Conservation (phyloP, 2,113 vertebrate species). For the Electrona antarctica region DNA sequence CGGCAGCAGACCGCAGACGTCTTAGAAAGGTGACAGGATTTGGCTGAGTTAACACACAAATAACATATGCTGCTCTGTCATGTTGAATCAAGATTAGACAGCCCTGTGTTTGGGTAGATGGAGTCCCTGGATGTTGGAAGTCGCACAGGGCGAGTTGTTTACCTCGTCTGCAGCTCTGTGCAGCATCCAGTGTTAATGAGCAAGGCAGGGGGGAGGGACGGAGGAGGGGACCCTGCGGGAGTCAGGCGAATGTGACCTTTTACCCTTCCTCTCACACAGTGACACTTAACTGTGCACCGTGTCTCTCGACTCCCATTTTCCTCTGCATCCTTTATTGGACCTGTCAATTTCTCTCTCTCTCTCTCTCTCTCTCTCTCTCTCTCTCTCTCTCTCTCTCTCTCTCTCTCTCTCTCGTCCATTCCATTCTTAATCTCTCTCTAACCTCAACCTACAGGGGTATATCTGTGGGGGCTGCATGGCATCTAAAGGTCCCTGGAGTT, state of each 20-base stretch:
- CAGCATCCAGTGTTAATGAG: slow-evolving; percentile 54
- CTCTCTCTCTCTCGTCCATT: not conserved
- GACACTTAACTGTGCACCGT: too few relatives aligned
- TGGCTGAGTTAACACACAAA: slow-evolving; percentile 52
- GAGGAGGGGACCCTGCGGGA: slow-evolving; percentile 15
- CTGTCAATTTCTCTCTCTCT: not conserved
- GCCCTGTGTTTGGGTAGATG: slow-evolving; percentile 22
- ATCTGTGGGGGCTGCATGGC: not conserved
- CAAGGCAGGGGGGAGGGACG: not conserved
- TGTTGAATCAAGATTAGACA: slow-evolving; percentile 18
- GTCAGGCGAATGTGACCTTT: slow-evolving; percentile 54
- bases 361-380: not conserved
- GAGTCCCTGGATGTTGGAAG: slow-evolving; percentile 1
- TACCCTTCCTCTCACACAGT: too few relatives aligned
- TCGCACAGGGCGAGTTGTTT: slow-evolving; percentile 38
- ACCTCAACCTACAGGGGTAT: slow-evolving; percentile 16
- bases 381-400: too few relatives aligned
- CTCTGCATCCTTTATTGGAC: slow-evolving; percentile 19
- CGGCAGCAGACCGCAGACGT: slow-evolving; percentile 9
- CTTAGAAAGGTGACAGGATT: slow-evolving; percentile 28
- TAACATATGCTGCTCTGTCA: slow-evolving; percentile 48
- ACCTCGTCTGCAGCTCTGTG: slow-evolving; percentile 23
- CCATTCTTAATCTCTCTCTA: not conserved
- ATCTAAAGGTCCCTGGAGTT: slow-evolving; percentile 36
- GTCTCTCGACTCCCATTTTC: too few relatives aligned